phyloP scores from a whole-genome alignment of 2,888 invertebrate genomes.

The Sturmia bella region DNA sequence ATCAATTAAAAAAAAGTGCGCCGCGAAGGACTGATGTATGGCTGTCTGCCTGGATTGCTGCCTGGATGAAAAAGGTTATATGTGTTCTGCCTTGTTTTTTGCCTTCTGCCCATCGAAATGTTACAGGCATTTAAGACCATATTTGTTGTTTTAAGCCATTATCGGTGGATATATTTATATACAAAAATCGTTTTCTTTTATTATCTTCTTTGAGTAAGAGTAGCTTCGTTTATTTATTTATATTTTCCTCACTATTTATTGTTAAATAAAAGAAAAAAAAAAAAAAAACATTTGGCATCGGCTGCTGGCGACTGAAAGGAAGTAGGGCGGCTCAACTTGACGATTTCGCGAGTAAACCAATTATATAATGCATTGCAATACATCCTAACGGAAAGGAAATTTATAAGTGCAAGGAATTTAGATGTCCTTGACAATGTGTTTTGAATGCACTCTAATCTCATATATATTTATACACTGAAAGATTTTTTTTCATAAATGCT shows the following conservation, averaged over 20 bases:
- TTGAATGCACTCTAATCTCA: no score
- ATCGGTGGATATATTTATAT: slow-evolving; percentile 54
- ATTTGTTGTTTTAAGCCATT: slow-evolving; percentile 42
- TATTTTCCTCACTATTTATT: slow-evolving; percentile 24
- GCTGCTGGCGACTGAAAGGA: neutral
- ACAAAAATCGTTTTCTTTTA: slow-evolving; percentile 12
- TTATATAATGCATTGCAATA: no score
- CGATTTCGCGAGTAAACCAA: no score
- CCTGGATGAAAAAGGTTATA: neutral
- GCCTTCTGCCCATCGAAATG: slow-evolving; percentile 8
- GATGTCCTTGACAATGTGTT: no score
- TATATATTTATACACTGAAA: no score
- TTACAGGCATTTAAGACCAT: slow-evolving; percentile 3
- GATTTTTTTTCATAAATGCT: no score
- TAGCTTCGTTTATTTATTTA: neutral
- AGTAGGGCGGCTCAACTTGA: slow-evolving; percentile 1
- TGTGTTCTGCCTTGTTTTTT: neutral
- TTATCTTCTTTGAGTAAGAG: slow-evolving; percentile 26
- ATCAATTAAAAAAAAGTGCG: slow-evolving; percentile 24
- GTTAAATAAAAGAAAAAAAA: slow-evolving; percentile 23
- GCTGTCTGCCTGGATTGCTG: neutral
- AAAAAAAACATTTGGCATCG: neutral
- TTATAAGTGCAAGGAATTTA: no score
- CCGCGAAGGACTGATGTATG: neutral
- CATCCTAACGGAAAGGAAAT: no score